phyloP scores from a whole-genome alignment of 2,797 vertebrate genomes.

The Myripristis murdjan region DNA sequence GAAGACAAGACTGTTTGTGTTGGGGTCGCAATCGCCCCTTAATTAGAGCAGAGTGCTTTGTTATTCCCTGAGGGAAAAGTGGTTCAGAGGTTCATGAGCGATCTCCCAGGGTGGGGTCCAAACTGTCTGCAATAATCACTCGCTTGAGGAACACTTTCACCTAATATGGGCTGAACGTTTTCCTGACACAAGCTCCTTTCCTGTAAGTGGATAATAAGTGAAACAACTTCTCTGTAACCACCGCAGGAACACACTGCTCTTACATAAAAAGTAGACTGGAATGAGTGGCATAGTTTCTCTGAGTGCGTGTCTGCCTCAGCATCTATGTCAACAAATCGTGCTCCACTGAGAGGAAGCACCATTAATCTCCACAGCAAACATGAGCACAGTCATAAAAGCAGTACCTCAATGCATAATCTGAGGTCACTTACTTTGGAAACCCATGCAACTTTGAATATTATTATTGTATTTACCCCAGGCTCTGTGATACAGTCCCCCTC shows the following conservation, averaged over 20 bases:
- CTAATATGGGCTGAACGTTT: conserved; percentile 72
- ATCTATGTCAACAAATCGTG: conserved; percentile 4
- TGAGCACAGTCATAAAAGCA: conserved; percentile 8
- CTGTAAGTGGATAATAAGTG: conserved; percentile 46
- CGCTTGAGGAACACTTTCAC: conserved; percentile 51
- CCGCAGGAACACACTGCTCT: conserved; percentile 12
- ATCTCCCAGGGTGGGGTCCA: conserved; percentile 67
- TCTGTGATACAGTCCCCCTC: conserved; percentile 39
- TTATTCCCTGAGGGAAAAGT: conserved; percentile 47
- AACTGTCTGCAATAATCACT: conserved; percentile 65
- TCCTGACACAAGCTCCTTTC: conserved; percentile 36
- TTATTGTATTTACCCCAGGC: conserved; percentile 27
- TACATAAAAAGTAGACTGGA: neutral
- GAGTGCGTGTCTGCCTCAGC: neutral
- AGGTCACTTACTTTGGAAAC: neutral
- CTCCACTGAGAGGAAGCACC: neutral
- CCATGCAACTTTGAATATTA: conserved; percentile 3
- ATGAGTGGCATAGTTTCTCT: neutral
- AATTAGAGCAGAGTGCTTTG: conserved; percentile 27
- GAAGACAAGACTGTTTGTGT: conserved; percentile 14
- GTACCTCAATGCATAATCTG: neutral
- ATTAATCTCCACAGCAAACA: neutral
- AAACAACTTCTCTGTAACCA: conserved; percentile 23
- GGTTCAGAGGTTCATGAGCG: conserved; percentile 40
- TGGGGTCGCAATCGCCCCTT: neutral